A percentile compares a stretch with the other conserved stretches of the same genome.
Evolutionary conservation across 1,140 invertebrate genomes (phyloP).

Genomic region (Neodiprion pinetum): DNA sequence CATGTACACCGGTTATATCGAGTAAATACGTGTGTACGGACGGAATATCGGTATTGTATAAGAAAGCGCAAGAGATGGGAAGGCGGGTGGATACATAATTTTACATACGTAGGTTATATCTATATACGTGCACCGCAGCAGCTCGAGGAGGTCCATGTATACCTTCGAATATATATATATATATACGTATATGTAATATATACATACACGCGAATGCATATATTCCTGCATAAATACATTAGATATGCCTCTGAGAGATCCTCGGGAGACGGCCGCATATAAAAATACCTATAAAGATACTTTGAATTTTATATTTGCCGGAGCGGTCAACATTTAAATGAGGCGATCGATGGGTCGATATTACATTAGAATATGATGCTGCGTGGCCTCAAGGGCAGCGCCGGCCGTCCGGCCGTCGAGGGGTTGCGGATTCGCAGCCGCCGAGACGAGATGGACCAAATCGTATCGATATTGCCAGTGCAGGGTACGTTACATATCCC

Average conservation of each 20-base stretch:
- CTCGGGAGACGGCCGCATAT: slow-evolving; percentile 38
- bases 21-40: background rate
- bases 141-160: no score
- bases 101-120: background rate
- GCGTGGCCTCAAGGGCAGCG: background rate
- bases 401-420: background rate
- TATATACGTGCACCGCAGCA: no score
- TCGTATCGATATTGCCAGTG: slow-evolving; percentile 1
- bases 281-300: slow-evolving; percentile 54
- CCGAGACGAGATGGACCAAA: background rate
- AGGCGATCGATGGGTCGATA: slow-evolving; percentile 43
- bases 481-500: no score
- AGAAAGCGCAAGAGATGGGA: no score
- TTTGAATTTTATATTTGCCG: slow-evolving; percentile 51
- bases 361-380: background rate
- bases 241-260: slow-evolving; percentile 30
- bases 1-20: no score
- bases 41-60: background rate
- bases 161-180: no score
- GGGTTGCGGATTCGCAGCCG: background rate
- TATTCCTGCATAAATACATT: slow-evolving; percentile 56
- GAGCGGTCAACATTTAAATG: slow-evolving; percentile 55
- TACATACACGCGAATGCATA: slow-evolving; percentile 45
- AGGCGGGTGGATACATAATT: background rate
- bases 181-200: slow-evolving; percentile 23